Base-by-base conservation (phyloP, 1,140 invertebrate species). In the Lethrus apterus region DNA sequence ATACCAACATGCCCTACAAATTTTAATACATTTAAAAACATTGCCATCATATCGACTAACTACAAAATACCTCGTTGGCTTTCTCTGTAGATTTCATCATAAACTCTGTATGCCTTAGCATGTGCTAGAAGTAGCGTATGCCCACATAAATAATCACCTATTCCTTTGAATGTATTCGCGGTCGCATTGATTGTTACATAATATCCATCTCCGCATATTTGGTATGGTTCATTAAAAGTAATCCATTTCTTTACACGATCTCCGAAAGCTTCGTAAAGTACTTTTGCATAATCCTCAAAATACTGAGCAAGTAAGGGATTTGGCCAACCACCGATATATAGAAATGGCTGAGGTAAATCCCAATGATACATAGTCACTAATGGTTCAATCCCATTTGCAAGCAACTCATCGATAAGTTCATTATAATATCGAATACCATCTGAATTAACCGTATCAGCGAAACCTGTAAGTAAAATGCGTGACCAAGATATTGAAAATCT, bases 401-500 rank as follows among this genome's bases (percentile, higher is more conserved):
- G 55, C 2, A 84, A 60, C 43, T 72, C 71, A 55, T 78, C 64
- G 3, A 84, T 73, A 1, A 84, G 56, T 15, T 72, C 69, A 45
- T 79, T 73, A 60, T 84, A 84, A 56, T 82, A 83, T 0, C 68
- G 58, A 1, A 80, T 56, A 11, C 80, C 81, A 34, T 71, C 70
- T 30, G 70, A 63, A 53, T 82, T 82, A 0, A 81, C 52, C 4
- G 65, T 49, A 49, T 73, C 67, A 2, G 63, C 56, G 18, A 32
- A 42, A 7, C 60, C 58, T 17, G 44, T 47, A n/a, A 57, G 58
- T 9, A 62, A 48, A 21, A 62, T 53, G 35, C 76, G 56, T 1
- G 73, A 46, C 79, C 79, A 82, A 7, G 76, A 74, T 45, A 83
- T 66, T 0, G 81, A 83, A 57, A 84, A 71, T 13, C 78, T 62